These are phyloP conservation scores for Tridacna crocea DNA, from an alignment of 2,888 invertebrate species.

Conservation along the genomic window DNA sequence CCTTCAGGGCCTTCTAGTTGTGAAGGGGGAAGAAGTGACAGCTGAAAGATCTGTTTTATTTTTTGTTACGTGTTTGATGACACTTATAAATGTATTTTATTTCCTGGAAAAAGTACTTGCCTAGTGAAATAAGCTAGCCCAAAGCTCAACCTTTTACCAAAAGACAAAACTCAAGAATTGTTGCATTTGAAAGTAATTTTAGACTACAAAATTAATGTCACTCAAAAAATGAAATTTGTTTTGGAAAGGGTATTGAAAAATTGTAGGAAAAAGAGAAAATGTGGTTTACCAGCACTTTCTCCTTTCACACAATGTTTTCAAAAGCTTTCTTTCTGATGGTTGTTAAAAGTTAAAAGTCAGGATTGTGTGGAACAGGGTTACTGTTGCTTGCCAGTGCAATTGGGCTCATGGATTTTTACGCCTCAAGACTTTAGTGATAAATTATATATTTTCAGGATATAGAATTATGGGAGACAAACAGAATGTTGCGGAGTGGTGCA, in stretches of 20 bases:
- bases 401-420: background rate
- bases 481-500: slow-evolving; percentile 96
- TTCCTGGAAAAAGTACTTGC: no score
- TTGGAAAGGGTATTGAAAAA: background rate
- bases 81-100: no score
- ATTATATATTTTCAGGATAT: slow-evolving; percentile 89
- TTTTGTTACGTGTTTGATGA: no score
- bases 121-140: no score
- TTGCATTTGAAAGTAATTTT: no score
- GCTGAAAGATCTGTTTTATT: no score
- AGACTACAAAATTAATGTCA: no score
- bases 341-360: background rate
- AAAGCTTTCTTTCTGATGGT: background rate
- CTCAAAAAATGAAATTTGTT: no score
- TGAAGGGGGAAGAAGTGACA: no score
- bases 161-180: no score
- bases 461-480: slow-evolving; percentile 99
- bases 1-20: no score
- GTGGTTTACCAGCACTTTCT: background rate
- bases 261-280: background rate
- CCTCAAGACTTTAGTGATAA: background rate
- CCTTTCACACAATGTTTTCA: background rate
- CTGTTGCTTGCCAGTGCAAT: background rate
- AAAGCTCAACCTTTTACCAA: no score
- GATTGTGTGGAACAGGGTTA: background rate